Evolutionary conservation across 2,888 invertebrate species (phyloP), one percentile per base, ranked within the genome.

Genomic region (Callinectes sapidus): DNA sequence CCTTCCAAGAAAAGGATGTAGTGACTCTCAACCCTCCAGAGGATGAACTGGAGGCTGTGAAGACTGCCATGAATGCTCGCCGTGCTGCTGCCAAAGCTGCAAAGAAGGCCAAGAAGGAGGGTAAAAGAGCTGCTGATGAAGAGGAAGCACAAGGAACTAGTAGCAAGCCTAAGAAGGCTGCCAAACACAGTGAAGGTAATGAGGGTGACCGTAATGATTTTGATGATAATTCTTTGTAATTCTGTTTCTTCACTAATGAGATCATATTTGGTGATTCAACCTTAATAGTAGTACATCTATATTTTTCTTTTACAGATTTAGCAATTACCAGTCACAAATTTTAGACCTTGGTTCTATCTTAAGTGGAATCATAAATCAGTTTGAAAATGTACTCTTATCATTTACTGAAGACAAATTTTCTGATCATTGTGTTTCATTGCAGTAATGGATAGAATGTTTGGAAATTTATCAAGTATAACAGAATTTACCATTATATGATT

Each of bases 91-190:
- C 95, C 18, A 95, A 95, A 92, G 95, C 95, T 6, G 97, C 96
- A 95, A 96, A 97, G 92, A 98, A 97, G 95, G 96, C 96, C 1
- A 96, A 96, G 88, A 98, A 98, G 95, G 97, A 97, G 95, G 96
- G 96, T 55, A 96, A 96, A 95, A 95, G 96, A 94, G 95, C 95
- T 95, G 94, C 95, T 90, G 95, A 95, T 92, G 95, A 95, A 93
- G 95, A 95, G 93, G 94, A 92, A 18, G 94, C 95, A 94, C 55
- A 81, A 18, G 71, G 35, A 42, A 39, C 71, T 2, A 87, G 39
- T 16, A 93, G 92, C 42, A 94, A 94, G 18, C 89, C 86, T 42
- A 94, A 90, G 77, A 94, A 93, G 28, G 91, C 91, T 13, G 91
- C 85, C 16, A 94, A 91, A 55, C 55, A 88, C n/a, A 88, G 89